phyloP scores from a whole-genome alignment of 2,797 vertebrate species.

The Pantherophis alleghaniensis region DNA sequence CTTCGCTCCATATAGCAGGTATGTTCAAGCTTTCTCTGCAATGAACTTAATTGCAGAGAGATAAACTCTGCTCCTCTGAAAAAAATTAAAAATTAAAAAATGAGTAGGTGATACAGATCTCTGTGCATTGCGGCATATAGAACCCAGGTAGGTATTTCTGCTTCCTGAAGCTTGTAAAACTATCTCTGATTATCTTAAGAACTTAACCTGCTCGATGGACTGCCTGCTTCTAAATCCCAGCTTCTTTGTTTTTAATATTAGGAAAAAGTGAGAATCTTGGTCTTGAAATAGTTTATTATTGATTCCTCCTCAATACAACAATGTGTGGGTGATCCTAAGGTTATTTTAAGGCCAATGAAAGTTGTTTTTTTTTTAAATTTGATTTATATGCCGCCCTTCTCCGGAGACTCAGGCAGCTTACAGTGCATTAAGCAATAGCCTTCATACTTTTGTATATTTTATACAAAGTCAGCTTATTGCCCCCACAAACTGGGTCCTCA shows the following conservation, averaged over 20 bases:
- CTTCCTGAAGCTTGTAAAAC: not conserved
- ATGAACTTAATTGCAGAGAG: not conserved
- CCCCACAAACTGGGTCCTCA: no score
- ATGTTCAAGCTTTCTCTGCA: not conserved
- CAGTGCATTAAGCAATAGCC: no score
- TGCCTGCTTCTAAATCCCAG: not conserved
- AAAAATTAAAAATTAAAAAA: not conserved
- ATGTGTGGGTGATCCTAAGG: not conserved
- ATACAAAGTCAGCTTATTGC: no score
- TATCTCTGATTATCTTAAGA: not conserved
- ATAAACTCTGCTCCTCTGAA: not conserved
- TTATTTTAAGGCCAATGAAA: not conserved
- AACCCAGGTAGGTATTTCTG: not conserved
- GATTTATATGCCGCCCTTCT: no score
- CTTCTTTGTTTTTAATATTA: not conserved
- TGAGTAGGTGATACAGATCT: not conserved
- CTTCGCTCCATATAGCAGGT: not conserved
- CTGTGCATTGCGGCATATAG: not conserved
- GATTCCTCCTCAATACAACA: not conserved
- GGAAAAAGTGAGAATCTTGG: not conserved
- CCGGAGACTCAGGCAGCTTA: no score
- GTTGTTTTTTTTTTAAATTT: no score
- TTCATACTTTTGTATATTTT: no score
- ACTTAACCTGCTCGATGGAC: not conserved
- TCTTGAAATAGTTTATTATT: not conserved